Evolutionary conservation across 2,888 invertebrate genomes (phyloP).

Genomic region (Sarcophaga rosellei): DNA sequence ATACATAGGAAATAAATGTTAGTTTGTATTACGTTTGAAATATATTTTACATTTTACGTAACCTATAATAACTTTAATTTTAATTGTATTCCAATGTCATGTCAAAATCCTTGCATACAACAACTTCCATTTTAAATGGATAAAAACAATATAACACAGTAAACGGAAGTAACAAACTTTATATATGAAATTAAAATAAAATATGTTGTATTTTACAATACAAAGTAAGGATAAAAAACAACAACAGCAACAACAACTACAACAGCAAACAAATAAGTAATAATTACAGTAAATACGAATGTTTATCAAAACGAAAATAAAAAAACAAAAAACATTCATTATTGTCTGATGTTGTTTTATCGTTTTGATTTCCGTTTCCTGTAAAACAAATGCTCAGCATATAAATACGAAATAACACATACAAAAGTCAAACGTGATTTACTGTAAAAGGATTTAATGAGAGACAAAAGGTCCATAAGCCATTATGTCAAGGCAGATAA

Average conservation of each 20-base stretch:
- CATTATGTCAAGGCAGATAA: conserved; percentile 29
- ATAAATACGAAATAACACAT: not conserved
- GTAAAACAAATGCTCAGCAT: conserved; percentile 49
- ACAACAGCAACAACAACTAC: no score
- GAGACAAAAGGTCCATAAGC: not conserved
- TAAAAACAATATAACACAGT: not conserved
- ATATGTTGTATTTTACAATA: not conserved
- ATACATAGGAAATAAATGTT: no score
- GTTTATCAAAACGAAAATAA: not conserved
- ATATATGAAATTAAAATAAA: conserved; percentile 4
- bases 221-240: no score
- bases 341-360: conserved; percentile 53
- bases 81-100: not conserved
- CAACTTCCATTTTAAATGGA: not conserved
- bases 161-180: conserved; percentile 5
- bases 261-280: not conserved
- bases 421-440: conserved; percentile 57
- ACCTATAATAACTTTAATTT: not conserved
- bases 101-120: not conserved
- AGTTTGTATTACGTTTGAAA: not conserved
- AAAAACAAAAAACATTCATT: not conserved
- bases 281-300: conserved; percentile 6
- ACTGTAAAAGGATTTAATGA: conserved; percentile 50
- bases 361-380: conserved; percentile 63
- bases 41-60: not conserved